These are phyloP conservation scores for Sepiola atlantica DNA, from an alignment of 2,888 invertebrate species.

Conservation along the genomic window DNA sequence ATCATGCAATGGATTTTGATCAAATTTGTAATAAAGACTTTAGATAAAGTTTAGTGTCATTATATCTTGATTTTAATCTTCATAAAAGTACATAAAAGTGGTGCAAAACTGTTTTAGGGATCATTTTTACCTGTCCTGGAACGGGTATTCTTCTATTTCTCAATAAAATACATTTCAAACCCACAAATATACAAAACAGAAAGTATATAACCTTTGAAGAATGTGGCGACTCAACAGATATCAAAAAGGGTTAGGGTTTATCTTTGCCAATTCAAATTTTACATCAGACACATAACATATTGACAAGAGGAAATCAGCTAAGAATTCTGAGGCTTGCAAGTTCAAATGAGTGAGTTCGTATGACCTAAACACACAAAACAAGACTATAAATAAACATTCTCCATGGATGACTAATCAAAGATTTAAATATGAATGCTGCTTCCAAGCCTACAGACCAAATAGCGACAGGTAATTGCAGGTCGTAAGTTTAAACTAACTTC, in stretches of 20 bases:
- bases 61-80: too few species aligned
- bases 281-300: neutral
- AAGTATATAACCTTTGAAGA: neutral
- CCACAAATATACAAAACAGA: neutral
- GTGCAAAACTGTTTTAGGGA: too few species aligned
- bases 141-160: too few species aligned
- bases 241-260: neutral
- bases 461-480: neutral
- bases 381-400: neutral
- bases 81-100: too few species aligned
- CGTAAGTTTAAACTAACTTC: neutral
- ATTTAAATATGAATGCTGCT: neutral
- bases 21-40: too few species aligned
- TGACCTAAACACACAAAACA: neutral
- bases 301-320: neutral
- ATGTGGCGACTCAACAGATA: neutral
- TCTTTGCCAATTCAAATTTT: neutral
- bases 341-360: neutral
- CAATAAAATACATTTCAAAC: too few species aligned
- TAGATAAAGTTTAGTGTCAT: too few species aligned
- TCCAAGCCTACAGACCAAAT: constrained; percentile 11
- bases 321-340: neutral
- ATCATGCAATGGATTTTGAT: too few species aligned
- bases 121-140: too few species aligned
- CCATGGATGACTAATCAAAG: neutral